Evolutionary conservation across 2,113 vertebrate species (phyloP), one percentile per base, ranked within the genome.

Genomic region (Todiramphus chloris): DNA sequence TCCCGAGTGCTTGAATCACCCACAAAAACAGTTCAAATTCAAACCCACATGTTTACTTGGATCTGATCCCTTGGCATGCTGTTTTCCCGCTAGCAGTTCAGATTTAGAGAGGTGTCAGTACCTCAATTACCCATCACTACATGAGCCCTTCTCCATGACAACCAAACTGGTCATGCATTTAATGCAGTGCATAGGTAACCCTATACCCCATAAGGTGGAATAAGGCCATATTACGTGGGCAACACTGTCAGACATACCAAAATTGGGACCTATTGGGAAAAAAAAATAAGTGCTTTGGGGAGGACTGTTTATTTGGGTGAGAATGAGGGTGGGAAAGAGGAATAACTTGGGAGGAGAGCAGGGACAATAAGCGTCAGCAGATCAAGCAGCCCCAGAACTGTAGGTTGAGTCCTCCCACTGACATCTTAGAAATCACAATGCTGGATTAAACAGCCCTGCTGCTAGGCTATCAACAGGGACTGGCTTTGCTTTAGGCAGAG

Each of bases 181-280:
- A 75, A 82, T 56, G 27, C 30, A 10, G 11, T 3, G 19, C 5
- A 1, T 8, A 73, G 21, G 37, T 31, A 68, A 64, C 46, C 7
- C 50, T 16, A 16, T 18, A 64, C 46, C 7, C 50, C 13, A 14
- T 18, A 27, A 43, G 16, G 53, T 18, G 30, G 4, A 56, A 8
- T 12, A 68, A 39, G 30, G 13, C 35, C 17, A 2, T 2, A 10
- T 31, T 8, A 58, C 9, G 37, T 30, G 59, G 16, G 28, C 9
- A 78, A 58, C 14, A 4, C 33, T 9, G 5, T n/a, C 68, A 87
- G 44, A 74, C 10, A 28, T 8, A 28, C 2, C 56, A 70, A 87
- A 73, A 66, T 0, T 2, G 1, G 28, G 21, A 83, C 24, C 20
- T 41, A 53, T 1, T 13, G 11, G 19, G 0, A 1, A 63, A 53